A percentile compares a stretch with the other conserved stretches of the same genome.
phyloP scores from a whole-genome alignment of 2,113 vertebrate species.

The Prietella phreatophila region DNA sequence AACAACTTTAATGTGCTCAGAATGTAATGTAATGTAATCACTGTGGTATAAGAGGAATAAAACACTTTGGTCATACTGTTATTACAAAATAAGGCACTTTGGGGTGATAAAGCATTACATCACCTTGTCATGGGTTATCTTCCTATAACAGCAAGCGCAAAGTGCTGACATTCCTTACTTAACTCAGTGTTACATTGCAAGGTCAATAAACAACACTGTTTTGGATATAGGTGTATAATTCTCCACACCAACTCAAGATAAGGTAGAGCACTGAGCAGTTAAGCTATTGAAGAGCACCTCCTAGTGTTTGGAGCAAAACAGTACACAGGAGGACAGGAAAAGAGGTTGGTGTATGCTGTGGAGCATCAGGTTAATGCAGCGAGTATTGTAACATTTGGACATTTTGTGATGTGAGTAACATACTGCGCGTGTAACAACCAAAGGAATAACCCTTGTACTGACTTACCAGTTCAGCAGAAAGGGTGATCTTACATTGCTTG shows the following conservation, averaged over 20 bases:
- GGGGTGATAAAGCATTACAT: neutral
- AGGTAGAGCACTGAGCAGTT: neutral
- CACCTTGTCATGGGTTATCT: neutral
- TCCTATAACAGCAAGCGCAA: neutral
- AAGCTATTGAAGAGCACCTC: neutral
- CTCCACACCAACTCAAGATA: neutral
- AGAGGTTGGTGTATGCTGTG: neutral
- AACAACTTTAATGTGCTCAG: too few species aligned
- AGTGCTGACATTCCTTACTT: neutral
- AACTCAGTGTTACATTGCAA: neutral
- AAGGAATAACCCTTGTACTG: too few species aligned
- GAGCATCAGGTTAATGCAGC: neutral
- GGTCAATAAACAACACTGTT: neutral
- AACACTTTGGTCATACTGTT: neutral
- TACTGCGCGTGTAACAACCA: neutral
- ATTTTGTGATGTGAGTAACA: neutral
- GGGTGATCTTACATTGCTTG: too few species aligned
- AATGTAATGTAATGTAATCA: neutral
- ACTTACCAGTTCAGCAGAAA: too few species aligned
- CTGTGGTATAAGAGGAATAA: neutral
- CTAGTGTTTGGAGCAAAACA: conserved; percentile 18
- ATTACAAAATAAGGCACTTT: neutral
- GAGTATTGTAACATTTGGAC: neutral
- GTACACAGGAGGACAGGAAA: neutral
- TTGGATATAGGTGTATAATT: neutral